Evolutionary conservation across 2,113 vertebrate genomes (phyloP).

Genomic region (Amblyopsis rosae): DNA sequence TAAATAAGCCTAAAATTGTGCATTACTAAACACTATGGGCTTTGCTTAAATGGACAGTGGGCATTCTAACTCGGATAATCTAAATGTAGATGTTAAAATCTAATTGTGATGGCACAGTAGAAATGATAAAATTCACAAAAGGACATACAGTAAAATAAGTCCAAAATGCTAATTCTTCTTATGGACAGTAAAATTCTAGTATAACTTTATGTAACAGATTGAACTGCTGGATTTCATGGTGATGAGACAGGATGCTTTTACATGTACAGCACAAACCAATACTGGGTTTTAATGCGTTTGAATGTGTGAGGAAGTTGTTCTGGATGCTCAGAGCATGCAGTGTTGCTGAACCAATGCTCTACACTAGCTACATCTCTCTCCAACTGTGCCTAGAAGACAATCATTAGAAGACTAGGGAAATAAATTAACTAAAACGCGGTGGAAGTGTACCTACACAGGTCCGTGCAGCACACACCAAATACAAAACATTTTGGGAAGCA

Average conservation of each 20-base stretch:
- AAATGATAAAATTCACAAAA: no score
- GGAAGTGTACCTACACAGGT: constrained; percentile 36
- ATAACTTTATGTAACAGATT: no score
- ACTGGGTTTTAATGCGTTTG: no score
- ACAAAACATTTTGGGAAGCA: constrained; percentile 12
- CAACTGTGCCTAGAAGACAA: constrained; percentile 60
- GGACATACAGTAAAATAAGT: no score
- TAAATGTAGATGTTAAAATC: no score
- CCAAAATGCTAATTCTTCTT: no score
- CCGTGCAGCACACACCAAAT: constrained; percentile 17
- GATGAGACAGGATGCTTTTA: constrained; percentile 36
- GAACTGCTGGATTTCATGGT: no score
- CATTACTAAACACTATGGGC: no score
- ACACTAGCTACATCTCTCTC: constrained; percentile 55
- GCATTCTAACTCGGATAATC: no score
- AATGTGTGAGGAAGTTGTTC: constrained; percentile 46
- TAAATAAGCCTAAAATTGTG: background rate
- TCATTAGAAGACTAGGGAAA: constrained; percentile 50
- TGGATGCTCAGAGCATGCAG: constrained; percentile 29
- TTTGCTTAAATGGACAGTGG: no score
- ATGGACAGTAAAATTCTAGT: no score
- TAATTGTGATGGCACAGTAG: no score
- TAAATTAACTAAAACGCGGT: constrained; percentile 34
- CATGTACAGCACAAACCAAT: constrained; percentile 34
- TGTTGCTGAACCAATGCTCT: constrained; percentile 38